Evolutionary conservation across 2,797 vertebrate species (phyloP).

Genomic region (Chelon labrosus): DNA sequence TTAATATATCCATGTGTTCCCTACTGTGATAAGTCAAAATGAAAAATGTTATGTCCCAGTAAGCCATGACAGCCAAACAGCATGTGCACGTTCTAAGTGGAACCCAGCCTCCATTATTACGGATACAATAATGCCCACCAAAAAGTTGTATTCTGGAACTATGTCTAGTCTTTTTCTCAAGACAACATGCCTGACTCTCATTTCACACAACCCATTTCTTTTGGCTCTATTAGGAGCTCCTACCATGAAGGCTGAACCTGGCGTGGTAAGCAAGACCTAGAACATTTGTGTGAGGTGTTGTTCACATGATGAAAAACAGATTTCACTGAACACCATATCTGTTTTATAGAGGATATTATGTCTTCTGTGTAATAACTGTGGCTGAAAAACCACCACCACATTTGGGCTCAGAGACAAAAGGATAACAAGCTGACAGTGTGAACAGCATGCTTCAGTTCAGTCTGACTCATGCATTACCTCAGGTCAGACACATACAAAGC

Average conservation of each 20-base stretch:
- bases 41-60: too few relatives aligned
- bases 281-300: neutral
- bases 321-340: neutral
- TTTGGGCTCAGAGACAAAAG: neutral
- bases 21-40: too few relatives aligned
- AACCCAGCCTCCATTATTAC: too few relatives aligned
- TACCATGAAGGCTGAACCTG: neutral
- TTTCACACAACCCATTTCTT: neutral
- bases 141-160: too few relatives aligned
- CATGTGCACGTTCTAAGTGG: too few relatives aligned
- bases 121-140: too few relatives aligned
- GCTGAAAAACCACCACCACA: neutral
- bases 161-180: too few relatives aligned
- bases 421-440: neutral
- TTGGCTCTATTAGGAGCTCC: neutral
- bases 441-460: conserved; percentile 5
- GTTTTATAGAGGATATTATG: neutral
- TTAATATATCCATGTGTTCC: too few relatives aligned
- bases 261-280: neutral
- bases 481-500: conserved; percentile 7
- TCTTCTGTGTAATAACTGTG: neutral
- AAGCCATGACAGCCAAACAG: too few relatives aligned
- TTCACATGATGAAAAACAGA: neutral
- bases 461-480: conserved; percentile 30
- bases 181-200: neutral